Evolutionary conservation across 2,888 invertebrate species (phyloP).

Genomic region (Drosophila stalkeri): DNA sequence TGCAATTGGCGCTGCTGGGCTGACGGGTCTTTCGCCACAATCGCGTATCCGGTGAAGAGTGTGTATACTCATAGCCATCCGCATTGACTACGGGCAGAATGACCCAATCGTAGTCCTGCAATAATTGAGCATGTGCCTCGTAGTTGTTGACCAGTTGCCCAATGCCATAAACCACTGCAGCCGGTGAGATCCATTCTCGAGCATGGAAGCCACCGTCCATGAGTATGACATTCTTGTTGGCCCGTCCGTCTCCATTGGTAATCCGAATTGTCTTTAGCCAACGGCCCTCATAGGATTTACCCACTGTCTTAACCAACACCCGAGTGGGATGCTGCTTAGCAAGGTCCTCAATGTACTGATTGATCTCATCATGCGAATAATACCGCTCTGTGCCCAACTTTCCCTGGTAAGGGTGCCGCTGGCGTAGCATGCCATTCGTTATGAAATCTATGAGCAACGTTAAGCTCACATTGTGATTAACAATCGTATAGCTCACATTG

Average conservation of each 20-base stretch:
- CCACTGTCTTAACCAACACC: constrained; percentile 86
- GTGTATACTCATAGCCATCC: constrained; percentile 89
- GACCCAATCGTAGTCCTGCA: constrained; percentile 88
- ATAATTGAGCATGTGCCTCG: constrained; percentile 83
- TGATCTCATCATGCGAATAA: constrained; percentile 84
- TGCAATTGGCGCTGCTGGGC: constrained; percentile 52
- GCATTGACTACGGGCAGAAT: constrained; percentile 89
- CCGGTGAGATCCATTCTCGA: constrained; percentile 89
- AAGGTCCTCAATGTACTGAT: constrained; percentile 85
- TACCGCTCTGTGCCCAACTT: constrained; percentile 67
- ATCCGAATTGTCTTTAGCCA: constrained; percentile 87
- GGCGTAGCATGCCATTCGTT: constrained; percentile 42
- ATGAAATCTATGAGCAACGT: constrained; percentile 52
- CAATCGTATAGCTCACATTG: constrained; percentile 43
- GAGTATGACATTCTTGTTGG: constrained; percentile 85
- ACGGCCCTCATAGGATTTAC: constrained; percentile 87
- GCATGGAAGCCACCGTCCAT: constrained; percentile 88
- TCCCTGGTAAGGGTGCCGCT: constrained; percentile 53
- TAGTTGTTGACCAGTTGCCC: constrained; percentile 86
- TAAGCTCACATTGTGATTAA: constrained; percentile 63
- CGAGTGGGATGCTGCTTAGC: constrained; percentile 85
- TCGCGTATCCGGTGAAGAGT: constrained; percentile 62
- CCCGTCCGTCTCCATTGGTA: constrained; percentile 85
- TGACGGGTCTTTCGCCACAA: constrained; percentile 87
- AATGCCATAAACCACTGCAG: constrained; percentile 87